These are phyloP conservation scores for Hirtodrosophila duncani DNA, from an alignment of 2,888 invertebrate species.

Conservation along the genomic window DNA sequence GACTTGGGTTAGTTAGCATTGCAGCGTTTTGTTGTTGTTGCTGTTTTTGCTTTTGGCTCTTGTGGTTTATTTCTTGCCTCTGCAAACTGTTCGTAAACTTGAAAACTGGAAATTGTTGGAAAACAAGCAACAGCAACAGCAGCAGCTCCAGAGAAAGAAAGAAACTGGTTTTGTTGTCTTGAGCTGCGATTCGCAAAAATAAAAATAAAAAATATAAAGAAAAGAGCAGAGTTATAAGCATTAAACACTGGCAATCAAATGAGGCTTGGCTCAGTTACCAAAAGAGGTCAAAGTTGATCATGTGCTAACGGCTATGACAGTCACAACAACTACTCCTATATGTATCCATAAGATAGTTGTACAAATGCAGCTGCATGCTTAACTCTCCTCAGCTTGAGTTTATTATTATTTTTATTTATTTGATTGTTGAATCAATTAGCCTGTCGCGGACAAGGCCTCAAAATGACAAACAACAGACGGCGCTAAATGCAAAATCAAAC, in stretches of 20 bases:
- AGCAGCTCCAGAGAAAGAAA: not conserved
- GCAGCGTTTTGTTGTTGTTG: slow-evolving; percentile 25
- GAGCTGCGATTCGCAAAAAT: slow-evolving; percentile 54
- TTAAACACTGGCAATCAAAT: slow-evolving; percentile 68
- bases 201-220: slow-evolving; percentile 7
- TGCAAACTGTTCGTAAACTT: slow-evolving; percentile 59
- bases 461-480: slow-evolving; percentile 32
- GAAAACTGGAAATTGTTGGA: slow-evolving; percentile 59
- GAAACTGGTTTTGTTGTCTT: slow-evolving; percentile 58
- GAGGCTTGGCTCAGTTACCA: slow-evolving; percentile 54
- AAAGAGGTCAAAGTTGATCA: slow-evolving; percentile 69
- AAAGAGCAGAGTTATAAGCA: slow-evolving; percentile 35
- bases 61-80: not conserved
- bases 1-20: slow-evolving; percentile 16
- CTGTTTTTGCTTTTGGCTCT: slow-evolving; percentile 33
- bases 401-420: slow-evolving; percentile 9
- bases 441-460: slow-evolving; percentile 12
- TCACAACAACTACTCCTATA: too few species aligned
- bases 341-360: slow-evolving; percentile 1
- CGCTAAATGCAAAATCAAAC: slow-evolving; percentile 26
- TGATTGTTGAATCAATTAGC: slow-evolving; percentile 19
- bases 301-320: slow-evolving; percentile 32
- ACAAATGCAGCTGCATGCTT: slow-evolving; percentile 18
- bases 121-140: not conserved
- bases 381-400: slow-evolving; percentile 35